Base-by-base conservation (phyloP, 2,113 vertebrate species). In the Fukomys damarensis region DNA sequence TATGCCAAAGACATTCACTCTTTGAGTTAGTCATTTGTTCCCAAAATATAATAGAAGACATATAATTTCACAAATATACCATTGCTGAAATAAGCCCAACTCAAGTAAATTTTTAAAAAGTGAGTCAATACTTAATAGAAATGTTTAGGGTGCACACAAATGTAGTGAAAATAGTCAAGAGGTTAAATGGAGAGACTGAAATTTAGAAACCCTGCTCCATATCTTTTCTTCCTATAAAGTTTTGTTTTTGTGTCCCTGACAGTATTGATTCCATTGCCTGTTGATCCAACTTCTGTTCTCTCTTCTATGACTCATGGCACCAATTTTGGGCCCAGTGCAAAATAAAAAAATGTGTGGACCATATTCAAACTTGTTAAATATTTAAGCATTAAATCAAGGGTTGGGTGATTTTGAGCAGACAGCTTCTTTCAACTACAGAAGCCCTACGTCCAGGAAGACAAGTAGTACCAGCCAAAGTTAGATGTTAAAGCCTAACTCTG, bases 381-480 rank as follows among this genome's bases (percentile, higher is more conserved):
- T 8, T n/a, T 68, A 5, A 54, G 84, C 85, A 38, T 43, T 72
- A 56, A 89, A 80, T 7, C 32, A 85, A 56, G 19, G 6, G 4
- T 24, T 2, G 5, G 6, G 20, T 52, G 52, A 38, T 74, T 54
- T 19, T 58, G 38, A 41, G 38, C 13, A 54, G 38, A 22, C 16
- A 32, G 43, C 14, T 43, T 5, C 49, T 3, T 30, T 12, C 14
- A 66, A 11, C 10, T 24, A 7, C 22, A 54, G 13, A 38, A 93
- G 30, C n/a, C 19, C 19, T 52, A 3, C 1, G 43, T 58, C 3
- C 20, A 16, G 5, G 20, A 28, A 74, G n/a, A 0, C 30, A 38
- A 10, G 19, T 38, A 65, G 24, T 24, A 49, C 38, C 26, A 66
- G 89, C 7, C 11, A n/a, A 61, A n/a, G 5, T 52, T 3, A 35